Evolutionary conservation across 1,140 invertebrate genomes (phyloP).

Genomic region (Mycetomoellerius zeteki): DNA sequence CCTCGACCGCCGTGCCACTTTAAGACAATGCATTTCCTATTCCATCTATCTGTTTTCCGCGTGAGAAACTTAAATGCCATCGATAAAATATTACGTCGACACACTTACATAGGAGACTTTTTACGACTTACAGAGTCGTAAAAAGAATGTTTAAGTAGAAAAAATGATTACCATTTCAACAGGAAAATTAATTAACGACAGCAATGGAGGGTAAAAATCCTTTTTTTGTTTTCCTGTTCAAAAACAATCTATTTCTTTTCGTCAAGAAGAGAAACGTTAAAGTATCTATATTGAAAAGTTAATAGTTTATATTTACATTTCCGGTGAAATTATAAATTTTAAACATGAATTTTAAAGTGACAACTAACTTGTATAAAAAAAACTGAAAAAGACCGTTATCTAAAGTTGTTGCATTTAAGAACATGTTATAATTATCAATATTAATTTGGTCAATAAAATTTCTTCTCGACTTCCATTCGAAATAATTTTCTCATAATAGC

Average conservation of each 20-base stretch:
- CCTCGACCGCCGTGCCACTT: constrained; percentile 64
- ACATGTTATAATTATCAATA: constrained; percentile 33
- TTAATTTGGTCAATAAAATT: constrained; percentile 29
- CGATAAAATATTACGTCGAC: constrained; percentile 72
- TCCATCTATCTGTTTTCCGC: constrained; percentile 61
- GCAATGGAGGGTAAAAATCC: neutral
- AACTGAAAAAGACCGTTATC: neutral
- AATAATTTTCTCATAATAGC: constrained; percentile 41
- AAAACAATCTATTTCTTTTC: neutral
- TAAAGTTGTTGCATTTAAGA: neutral
- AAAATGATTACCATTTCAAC: neutral
- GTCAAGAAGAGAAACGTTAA: neutral
- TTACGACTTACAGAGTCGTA: constrained; percentile 25
- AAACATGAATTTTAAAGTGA: no score
- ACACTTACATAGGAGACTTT: constrained; percentile 58
- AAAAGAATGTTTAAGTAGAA: constrained; percentile 41
- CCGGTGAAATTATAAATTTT: neutral
- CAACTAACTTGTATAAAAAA: neutral
- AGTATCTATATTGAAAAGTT: neutral
- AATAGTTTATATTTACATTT: neutral
- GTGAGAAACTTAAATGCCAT: constrained; percentile 68
- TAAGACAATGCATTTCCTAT: constrained; percentile 74
- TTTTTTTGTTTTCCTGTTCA: neutral
- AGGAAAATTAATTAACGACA: constrained; percentile 18
- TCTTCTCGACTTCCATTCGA: neutral